phyloP scores from a whole-genome alignment of 2,888 invertebrate genomes.

The Leptinotarsa tumamoca region DNA sequence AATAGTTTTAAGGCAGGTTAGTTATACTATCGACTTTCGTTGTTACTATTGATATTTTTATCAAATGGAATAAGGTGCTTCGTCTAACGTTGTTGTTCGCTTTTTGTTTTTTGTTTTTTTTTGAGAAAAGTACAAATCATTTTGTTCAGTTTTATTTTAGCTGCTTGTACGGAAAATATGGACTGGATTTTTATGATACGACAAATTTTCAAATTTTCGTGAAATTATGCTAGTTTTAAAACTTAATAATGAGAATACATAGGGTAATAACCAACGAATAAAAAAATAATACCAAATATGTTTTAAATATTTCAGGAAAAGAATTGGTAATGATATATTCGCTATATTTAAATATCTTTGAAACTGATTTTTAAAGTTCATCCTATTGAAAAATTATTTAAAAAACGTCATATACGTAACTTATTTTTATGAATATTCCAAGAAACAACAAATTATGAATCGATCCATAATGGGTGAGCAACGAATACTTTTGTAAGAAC shows the following conservation, averaged over 20 bases:
- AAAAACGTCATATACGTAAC: too few relatives aligned
- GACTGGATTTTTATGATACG: background rate
- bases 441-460: too few relatives aligned
- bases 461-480: too few relatives aligned
- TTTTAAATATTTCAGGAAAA: too few relatives aligned
- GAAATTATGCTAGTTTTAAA: background rate
- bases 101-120: slow-evolving; percentile 37
- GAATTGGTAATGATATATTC: too few relatives aligned
- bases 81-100: slow-evolving; percentile 34
- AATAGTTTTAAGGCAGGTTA: slow-evolving; percentile 26
- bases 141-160: slow-evolving; percentile 32
- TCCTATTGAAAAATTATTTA: too few relatives aligned
- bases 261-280: too few relatives aligned
- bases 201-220: background rate
- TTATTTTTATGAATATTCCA: too few relatives aligned
- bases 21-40: background rate
- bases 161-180: slow-evolving; percentile 22
- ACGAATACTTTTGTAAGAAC: background rate
- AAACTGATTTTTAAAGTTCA: too few relatives aligned
- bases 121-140: slow-evolving; percentile 46
- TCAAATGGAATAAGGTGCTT: slow-evolving; percentile 37
- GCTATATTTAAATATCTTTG: too few relatives aligned
- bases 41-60: slow-evolving; percentile 25
- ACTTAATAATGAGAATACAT: too few relatives aligned
- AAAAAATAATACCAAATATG: too few relatives aligned